Percentiles rank a stretch among this genome's conserved stretches.
phyloP scores from a whole-genome alignment of 2,888 invertebrate genomes.

The Anorthoa munda region DNA sequence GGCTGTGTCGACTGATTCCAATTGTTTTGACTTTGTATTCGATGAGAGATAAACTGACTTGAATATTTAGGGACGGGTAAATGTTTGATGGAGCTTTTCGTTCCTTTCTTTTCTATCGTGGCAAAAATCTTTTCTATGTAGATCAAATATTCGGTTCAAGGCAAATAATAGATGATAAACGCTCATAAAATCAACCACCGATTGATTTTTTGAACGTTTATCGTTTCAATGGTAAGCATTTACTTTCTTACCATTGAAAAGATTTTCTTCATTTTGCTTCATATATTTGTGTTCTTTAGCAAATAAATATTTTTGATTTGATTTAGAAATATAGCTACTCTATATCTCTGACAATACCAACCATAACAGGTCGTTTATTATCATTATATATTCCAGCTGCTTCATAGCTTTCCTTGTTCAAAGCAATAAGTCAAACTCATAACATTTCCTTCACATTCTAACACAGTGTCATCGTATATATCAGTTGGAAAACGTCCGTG shows the following conservation, averaged over 20 bases:
- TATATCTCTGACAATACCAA: neutral
- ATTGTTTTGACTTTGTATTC: conserved; percentile 52
- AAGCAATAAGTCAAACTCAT: conserved; percentile 43
- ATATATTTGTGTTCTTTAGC: too few relatives aligned
- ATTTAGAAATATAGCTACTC: neutral
- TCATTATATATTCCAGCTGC: neutral
- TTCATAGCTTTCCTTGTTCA: neutral
- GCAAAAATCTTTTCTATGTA: neutral
- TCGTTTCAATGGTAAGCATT: too few relatives aligned
- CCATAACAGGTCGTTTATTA: neutral
- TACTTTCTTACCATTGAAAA: too few relatives aligned
- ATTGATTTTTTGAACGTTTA: neutral
- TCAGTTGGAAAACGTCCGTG: conserved; percentile 59
- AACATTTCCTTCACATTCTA: conserved; percentile 37
- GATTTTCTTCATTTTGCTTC: too few relatives aligned
- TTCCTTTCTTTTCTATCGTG: conserved; percentile 6
- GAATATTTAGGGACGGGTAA: conserved; percentile 33
- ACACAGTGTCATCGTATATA: conserved; percentile 56
- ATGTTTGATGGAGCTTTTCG: conserved; percentile 20
- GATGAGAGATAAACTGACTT: conserved; percentile 48
- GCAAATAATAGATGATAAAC: neutral
- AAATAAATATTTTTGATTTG: too few relatives aligned
- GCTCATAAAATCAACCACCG: neutral
- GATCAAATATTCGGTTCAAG: neutral
- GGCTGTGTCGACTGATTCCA: conserved; percentile 63